Percentiles rank a stretch among this genome's conserved stretches.
phyloP scores from a whole-genome alignment of 2,113 vertebrate genomes.

The Brienomyrus brachyistius region DNA sequence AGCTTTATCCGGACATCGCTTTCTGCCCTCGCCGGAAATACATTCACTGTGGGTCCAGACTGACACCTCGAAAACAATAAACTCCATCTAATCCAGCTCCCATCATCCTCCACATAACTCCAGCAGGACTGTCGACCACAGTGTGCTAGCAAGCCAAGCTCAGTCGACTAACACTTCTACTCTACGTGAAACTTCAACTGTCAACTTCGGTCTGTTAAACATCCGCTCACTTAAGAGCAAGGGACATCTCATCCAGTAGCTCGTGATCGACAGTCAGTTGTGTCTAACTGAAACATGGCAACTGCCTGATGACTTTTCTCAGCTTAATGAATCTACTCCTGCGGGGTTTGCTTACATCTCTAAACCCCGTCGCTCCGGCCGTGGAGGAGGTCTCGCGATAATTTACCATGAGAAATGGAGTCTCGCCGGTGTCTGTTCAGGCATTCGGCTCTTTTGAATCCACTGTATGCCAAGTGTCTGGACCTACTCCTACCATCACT shows the following conservation, averaged over 20 bases:
- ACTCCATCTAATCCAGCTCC: not conserved
- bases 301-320: too few species aligned
- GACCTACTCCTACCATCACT: too few species aligned
- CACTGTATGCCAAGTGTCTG: too few species aligned
- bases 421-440: too few species aligned
- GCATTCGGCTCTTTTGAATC: too few species aligned
- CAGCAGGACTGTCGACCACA: not conserved
- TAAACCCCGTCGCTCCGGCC: not conserved
- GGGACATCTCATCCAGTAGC: too few species aligned
- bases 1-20: not conserved
- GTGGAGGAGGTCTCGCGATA: not conserved
- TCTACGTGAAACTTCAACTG: not conserved
- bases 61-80: not conserved
- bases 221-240: too few species aligned
- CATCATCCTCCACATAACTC: not conserved
- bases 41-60: not conserved
- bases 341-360: not conserved
- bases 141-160: not conserved
- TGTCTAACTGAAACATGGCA: too few species aligned
- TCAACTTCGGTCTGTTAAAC: too few species aligned
- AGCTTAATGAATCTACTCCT: too few species aligned
- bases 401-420: not conserved
- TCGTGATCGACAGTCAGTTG: too few species aligned
- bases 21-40: not conserved
- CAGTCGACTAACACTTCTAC: not conserved